Evolutionary conservation across 2,888 invertebrate species (phyloP), one percentile per base, ranked within the genome.

Genomic region (Cheilosia urbana): DNA sequence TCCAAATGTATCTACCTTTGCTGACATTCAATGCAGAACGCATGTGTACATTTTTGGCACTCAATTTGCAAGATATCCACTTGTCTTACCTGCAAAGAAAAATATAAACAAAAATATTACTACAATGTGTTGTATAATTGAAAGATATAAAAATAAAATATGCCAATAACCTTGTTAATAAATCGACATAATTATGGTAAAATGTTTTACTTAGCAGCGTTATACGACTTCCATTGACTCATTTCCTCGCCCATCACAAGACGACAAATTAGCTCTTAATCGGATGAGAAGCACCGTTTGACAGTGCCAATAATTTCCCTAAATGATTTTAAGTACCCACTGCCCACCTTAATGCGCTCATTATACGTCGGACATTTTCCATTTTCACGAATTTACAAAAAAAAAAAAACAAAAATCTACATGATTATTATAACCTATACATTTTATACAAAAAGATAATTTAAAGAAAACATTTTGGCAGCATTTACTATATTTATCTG

Each of bases 11-110:
- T 69, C 57, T 65, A 79, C 68, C 75, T 76, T n/a, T 58, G 15
- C 0, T 42, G 45, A 37, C 45, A 53, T n/a, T 60, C 72, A 45
- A 13, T 40, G 0, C 19, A n/a, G 19, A n/a, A 21, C 21, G n/a
- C n/a, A 5, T 47, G 11, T 11, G 19, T n/a, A n/a, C 4, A 51
- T 24, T 15, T 24, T 19, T 62, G 24, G 11, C 63, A 57, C 24
- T 40, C 40, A 47, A 19, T 24, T 34, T 15, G 47, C n/a, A 45
- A 42, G 27, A n/a, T 4, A n/a, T 47, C 11, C 58, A 65, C 47
- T 30, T 71, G 66, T 53, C 82, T 83, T 83, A 83, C 82, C 82
- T 83, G 78, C 6, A 77, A 82, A 6, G 47, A 51, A 69, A 66
- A 57, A n/a, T 27, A n/a, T 27, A 60, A 15, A 53, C 4, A 47